A percentile compares a stretch with the other conserved stretches of the same genome.
Evolutionary conservation across 2,888 invertebrate species (phyloP).

Genomic region (Taenaris catops): DNA sequence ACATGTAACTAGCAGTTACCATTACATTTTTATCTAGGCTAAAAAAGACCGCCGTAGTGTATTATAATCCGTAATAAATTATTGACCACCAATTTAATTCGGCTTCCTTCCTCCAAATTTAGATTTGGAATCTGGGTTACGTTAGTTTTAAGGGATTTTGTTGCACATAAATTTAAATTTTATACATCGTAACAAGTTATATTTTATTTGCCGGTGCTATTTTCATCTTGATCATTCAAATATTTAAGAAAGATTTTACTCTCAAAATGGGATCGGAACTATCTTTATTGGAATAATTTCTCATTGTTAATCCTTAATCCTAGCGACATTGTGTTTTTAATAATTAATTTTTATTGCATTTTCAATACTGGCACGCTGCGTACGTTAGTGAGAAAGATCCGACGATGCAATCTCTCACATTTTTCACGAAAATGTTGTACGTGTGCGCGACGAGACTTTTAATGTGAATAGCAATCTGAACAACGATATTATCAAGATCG

Average conservation of each 20-base stretch:
- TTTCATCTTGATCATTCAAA: conserved; percentile 1
- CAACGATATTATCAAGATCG: conserved; percentile 10
- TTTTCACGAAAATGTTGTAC: conserved; percentile 14
- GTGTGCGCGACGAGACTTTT: conserved; percentile 7
- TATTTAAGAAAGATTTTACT: background rate
- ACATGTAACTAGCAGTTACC: too few relatives aligned
- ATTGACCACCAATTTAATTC: conserved; percentile 10
- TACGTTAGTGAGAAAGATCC: background rate
- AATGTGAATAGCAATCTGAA: conserved; percentile 10
- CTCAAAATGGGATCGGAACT: background rate
- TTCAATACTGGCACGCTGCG: conserved; percentile 1
- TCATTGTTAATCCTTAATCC: conserved; percentile 1
- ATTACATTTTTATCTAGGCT: conserved; percentile 11
- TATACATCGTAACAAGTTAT: conserved; percentile 8
- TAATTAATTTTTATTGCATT: conserved; percentile 8
- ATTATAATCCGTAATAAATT: conserved; percentile 18
- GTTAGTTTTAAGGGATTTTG: conserved; percentile 15
- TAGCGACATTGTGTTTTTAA: background rate
- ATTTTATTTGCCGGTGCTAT: conserved; percentile 6
- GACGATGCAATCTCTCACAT: conserved; percentile 11
- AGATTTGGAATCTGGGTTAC: conserved; percentile 20
- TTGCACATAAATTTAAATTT: conserved; percentile 12
- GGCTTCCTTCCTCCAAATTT: conserved; percentile 17
- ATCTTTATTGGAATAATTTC: conserved; percentile 3
- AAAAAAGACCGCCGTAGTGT: conserved; percentile 10